phyloP scores from a whole-genome alignment of 2,797 vertebrate genomes.

The Remorina albescens region DNA sequence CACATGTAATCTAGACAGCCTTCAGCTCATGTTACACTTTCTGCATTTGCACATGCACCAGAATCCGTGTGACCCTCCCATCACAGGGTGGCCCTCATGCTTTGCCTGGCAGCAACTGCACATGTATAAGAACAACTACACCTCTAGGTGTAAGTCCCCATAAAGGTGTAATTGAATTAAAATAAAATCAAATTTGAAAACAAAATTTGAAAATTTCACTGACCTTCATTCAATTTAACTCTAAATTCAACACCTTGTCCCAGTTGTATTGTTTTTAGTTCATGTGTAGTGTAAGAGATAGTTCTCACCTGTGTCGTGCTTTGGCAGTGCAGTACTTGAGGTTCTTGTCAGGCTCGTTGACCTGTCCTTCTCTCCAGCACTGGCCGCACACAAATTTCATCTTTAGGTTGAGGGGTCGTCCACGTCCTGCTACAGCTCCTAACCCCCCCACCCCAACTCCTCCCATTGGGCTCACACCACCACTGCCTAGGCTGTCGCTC shows the following conservation, averaged over 20 bases:
- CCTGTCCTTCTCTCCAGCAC: slow-evolving; percentile 97
- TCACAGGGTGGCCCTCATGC: too few relatives aligned
- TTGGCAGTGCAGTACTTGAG: slow-evolving; percentile 99
- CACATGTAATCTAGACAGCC: too few relatives aligned
- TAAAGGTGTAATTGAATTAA: too few relatives aligned
- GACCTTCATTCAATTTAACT: background rate
- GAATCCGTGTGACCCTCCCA: too few relatives aligned
- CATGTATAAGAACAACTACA: too few relatives aligned
- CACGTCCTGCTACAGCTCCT: slow-evolving; percentile 76
- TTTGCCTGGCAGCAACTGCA: too few relatives aligned
- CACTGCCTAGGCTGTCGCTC: slow-evolving; percentile 62
- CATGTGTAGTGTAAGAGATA: accelerated
- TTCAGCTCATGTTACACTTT: too few relatives aligned
- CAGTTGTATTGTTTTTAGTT: too few relatives aligned
- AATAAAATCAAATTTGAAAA: too few relatives aligned
- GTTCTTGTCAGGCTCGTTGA: slow-evolving; percentile 97
- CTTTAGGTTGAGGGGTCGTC: slow-evolving; percentile 92
- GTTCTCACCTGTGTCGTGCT: slow-evolving; percentile 93
- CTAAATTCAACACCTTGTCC: background rate
- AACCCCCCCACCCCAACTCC: slow-evolving; percentile 68
- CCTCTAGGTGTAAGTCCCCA: too few relatives aligned
- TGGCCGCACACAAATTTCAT: slow-evolving; percentile 99
- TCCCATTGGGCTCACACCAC: slow-evolving; percentile 64
- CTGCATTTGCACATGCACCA: too few relatives aligned
- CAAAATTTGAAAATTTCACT: background rate